Evolutionary conservation across 2,888 invertebrate species (phyloP).

Genomic region (Bhutanitis thaidina): DNA sequence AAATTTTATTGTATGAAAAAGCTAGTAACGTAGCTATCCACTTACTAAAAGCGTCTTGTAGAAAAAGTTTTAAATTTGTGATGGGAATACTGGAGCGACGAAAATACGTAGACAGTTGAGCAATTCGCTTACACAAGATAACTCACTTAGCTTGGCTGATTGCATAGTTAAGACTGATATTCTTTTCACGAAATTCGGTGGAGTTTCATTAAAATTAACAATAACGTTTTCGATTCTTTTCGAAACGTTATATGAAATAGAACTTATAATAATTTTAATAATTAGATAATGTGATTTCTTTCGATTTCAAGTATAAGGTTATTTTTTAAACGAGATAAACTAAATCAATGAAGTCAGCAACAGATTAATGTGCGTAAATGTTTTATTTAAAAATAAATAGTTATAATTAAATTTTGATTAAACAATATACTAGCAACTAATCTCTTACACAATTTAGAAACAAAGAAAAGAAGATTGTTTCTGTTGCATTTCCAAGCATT

Average conservation of each 20-base stretch:
- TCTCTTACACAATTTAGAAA: too few relatives aligned
- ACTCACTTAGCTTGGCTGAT: conserved; percentile 6
- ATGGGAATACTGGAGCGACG: background rate
- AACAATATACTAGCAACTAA: too few relatives aligned
- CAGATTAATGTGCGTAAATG: too few relatives aligned
- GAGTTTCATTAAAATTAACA: conserved; percentile 13
- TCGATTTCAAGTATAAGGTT: too few relatives aligned
- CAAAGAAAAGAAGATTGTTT: too few relatives aligned
- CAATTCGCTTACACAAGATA: conserved; percentile 6
- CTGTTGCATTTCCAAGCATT: too few relatives aligned
- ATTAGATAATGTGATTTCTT: too few relatives aligned
- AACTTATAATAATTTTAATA: background rate
- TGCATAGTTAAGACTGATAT: background rate
- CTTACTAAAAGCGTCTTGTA: background rate
- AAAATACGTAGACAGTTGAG: background rate
- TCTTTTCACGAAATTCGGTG: background rate
- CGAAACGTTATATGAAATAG: background rate
- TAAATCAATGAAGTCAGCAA: too few relatives aligned
- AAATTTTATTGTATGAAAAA: too few relatives aligned
- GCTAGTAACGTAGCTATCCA: background rate
- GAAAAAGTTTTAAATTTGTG: background rate
- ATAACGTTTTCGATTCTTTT: background rate
- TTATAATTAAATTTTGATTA: too few relatives aligned
- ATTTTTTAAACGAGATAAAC: too few relatives aligned
- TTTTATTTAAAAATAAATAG: too few relatives aligned